Percentiles rank a stretch among this genome's conserved stretches.
These are phyloP conservation scores for Drosophila seclusa DNA, from an alignment of 2,888 invertebrate species.

Conservation along the genomic window DNA sequence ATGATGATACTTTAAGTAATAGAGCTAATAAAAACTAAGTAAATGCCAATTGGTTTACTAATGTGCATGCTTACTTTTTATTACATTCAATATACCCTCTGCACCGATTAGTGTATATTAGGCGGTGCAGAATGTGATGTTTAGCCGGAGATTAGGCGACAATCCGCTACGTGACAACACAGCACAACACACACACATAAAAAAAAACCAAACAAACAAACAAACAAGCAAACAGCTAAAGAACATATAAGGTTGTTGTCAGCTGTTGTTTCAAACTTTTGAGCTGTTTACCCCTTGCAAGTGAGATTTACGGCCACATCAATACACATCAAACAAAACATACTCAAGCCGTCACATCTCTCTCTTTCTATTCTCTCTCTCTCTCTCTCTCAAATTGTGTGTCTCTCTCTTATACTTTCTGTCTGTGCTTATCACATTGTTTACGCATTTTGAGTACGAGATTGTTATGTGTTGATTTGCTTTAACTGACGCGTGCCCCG, in stretches of 20 bases:
- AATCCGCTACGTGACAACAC: constrained; percentile 54
- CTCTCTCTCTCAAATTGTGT: neutral
- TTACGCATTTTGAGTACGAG: constrained; percentile 82
- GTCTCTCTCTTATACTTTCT: constrained; percentile 4
- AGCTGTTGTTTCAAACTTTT: constrained; percentile 37
- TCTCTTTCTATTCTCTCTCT: neutral
- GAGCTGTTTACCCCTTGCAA: constrained; percentile 58
- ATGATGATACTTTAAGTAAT: neutral
- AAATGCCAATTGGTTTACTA: neutral
- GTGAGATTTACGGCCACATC: constrained; percentile 72
- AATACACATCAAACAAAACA: constrained; percentile 66
- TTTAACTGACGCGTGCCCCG: constrained; percentile 79
- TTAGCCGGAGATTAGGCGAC: constrained; percentile 69
- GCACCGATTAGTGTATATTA: constrained; percentile 35
- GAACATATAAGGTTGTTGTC: constrained; percentile 40
- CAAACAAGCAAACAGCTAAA: constrained; percentile 18
- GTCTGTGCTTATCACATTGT: constrained; percentile 75
- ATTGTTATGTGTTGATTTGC: constrained; percentile 81
- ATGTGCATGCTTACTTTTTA: neutral
- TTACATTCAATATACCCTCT: constrained; percentile 11
- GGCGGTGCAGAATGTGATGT: constrained; percentile 55
- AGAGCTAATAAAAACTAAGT: neutral
- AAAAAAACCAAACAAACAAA: constrained; percentile 1
- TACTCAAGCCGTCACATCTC: neutral
- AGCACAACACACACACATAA: constrained; percentile 13